Evolutionary conservation across 30 jellyfish, hydroid and myxozoan genomes (phyloP).

Genomic region (Aurelia coerulea): DNA sequence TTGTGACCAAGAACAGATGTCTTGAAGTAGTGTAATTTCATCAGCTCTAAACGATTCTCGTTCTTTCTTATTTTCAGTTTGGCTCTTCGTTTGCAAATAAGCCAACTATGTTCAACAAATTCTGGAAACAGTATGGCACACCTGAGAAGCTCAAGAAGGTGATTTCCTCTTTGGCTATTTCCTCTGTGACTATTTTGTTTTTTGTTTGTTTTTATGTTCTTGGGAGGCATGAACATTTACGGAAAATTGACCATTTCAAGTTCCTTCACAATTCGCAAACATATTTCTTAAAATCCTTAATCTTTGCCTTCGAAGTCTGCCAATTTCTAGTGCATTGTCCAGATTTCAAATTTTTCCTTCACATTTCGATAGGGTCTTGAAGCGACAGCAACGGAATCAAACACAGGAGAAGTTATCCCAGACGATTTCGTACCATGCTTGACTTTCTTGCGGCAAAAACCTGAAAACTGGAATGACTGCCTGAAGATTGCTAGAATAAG

Average conservation of each 20-base stretch:
- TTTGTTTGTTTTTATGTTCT: neutral
- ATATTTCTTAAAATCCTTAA: too few relatives aligned
- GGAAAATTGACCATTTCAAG: neutral
- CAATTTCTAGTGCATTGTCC: too few relatives aligned
- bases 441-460: conserved; percentile 58
- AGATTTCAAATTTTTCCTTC: too few relatives aligned
- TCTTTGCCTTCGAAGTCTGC: too few relatives aligned
- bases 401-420: conserved; percentile 2
- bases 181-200: neutral
- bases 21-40: too few relatives aligned
- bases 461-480: conserved; percentile 75
- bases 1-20: too few relatives aligned
- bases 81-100: conserved; percentile 71
- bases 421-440: conserved; percentile 80
- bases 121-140: conserved; percentile 65
- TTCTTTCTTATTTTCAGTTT: conserved; percentile 52
- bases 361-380: too few relatives aligned
- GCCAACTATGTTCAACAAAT: conserved; percentile 81
- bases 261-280: too few relatives aligned
- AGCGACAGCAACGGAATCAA: too few relatives aligned
- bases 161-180: neutral
- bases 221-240: neutral
- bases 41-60: too few relatives aligned
- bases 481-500: conserved; percentile 66
- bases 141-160: conserved; percentile 54